Conservation (phyloP, 2,797 vertebrate genomes). For the Lutjanus campechanus region DNA sequence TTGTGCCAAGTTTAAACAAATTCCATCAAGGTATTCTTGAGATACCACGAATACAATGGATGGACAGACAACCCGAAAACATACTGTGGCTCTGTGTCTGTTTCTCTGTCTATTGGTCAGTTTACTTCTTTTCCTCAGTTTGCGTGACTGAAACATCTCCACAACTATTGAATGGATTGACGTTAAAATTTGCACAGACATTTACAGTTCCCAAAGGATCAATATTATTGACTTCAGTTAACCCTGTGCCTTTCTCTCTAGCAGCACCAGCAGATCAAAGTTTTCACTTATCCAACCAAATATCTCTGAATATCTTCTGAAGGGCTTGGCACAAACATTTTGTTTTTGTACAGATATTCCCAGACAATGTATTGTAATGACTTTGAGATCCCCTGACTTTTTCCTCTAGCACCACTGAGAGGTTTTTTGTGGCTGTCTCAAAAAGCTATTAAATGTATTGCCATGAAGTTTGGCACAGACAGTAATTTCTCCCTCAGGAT, state of each 20-base stretch:
- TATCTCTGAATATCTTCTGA: background rate
- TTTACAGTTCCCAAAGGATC: background rate
- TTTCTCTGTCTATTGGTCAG: background rate
- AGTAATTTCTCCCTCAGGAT: background rate
- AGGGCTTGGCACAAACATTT: background rate
- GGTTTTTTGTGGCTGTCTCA: background rate
- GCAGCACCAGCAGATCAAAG: background rate
- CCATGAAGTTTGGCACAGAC: background rate
- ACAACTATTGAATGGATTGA: background rate
- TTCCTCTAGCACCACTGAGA: background rate
- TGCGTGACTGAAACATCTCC: background rate
- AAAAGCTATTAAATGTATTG: constrained; percentile 5
- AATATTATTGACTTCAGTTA: background rate
- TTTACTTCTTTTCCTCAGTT: background rate
- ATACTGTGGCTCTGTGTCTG: background rate
- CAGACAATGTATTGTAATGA: background rate
- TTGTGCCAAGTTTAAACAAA: too few relatives aligned
- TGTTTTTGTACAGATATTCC: background rate
- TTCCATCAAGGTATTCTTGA: too few relatives aligned
- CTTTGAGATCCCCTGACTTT: background rate
- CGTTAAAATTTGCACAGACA: background rate
- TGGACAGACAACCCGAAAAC: too few relatives aligned
- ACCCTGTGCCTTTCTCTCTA: background rate
- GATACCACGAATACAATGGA: too few relatives aligned
- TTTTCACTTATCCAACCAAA: background rate